phyloP scores from a whole-genome alignment of 2,888 invertebrate species.

The Melolontha melolontha region DNA sequence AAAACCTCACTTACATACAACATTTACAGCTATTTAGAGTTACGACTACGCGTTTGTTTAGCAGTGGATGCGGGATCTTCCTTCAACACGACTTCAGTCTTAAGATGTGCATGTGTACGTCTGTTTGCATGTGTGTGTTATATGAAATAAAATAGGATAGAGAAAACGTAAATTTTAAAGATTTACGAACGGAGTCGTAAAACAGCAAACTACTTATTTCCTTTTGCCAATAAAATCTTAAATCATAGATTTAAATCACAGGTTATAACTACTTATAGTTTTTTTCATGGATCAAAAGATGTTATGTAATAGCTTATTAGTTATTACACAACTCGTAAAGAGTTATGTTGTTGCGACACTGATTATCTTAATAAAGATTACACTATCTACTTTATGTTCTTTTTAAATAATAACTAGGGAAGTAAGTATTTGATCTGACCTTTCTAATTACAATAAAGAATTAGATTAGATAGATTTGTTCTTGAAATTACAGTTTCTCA shows the following conservation, averaged over 20 bases:
- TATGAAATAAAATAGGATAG: background rate
- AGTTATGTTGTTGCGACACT: too few relatives aligned
- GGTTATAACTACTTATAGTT: too few relatives aligned
- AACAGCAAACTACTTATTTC: slow-evolving; percentile 15
- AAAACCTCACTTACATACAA: slow-evolving; percentile 14
- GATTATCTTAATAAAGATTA: too few relatives aligned
- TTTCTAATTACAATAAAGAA: too few relatives aligned
- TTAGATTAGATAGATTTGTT: too few relatives aligned
- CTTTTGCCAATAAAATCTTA: slow-evolving; percentile 1
- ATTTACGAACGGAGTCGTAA: slow-evolving; percentile 22
- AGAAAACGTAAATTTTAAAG: slow-evolving; percentile 4
- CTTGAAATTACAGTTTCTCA: too few relatives aligned
- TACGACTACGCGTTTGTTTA: slow-evolving; percentile 24
- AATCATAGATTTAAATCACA: slow-evolving; percentile 1
- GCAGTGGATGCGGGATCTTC: slow-evolving; percentile 3
- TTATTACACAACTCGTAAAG: too few relatives aligned
- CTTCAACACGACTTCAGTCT: slow-evolving; percentile 18
- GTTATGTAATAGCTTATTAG: too few relatives aligned
- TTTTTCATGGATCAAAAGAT: too few relatives aligned
- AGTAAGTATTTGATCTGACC: too few relatives aligned
- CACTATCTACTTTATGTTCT: too few relatives aligned
- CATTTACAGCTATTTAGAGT: slow-evolving; percentile 29
- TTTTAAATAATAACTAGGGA: too few relatives aligned
- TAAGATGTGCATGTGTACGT: slow-evolving; percentile 1
- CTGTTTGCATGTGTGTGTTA: background rate